phyloP scores from a whole-genome alignment of 2,113 vertebrate genomes.

The Saccopteryx leptura region DNA sequence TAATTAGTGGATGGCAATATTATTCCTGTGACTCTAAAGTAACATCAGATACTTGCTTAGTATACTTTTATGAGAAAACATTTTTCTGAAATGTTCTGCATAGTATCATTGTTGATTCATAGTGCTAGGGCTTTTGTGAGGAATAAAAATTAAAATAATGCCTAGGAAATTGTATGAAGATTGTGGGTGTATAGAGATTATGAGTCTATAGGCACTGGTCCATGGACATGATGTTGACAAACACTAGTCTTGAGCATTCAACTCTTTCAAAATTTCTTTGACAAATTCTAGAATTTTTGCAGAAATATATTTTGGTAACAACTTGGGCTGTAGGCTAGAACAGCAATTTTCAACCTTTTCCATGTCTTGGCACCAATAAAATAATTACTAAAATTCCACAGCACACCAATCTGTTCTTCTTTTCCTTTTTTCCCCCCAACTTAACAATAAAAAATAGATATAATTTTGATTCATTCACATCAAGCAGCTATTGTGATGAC shows the following conservation, averaged over 20 bases:
- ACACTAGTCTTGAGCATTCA: background rate
- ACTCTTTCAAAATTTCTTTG: background rate
- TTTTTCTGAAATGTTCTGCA: background rate
- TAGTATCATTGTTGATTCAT: background rate
- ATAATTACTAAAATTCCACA: too few relatives aligned
- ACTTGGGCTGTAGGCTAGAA: background rate
- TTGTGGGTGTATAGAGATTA: too few relatives aligned
- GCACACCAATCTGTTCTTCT: too few relatives aligned
- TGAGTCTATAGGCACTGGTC: too few relatives aligned
- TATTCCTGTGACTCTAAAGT: background rate
- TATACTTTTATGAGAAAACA: slow-evolving; percentile 25
- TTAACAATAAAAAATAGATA: background rate
- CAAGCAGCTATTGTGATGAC: background rate
- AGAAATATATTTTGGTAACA: background rate
- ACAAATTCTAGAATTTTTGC: background rate
- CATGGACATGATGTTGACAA: background rate
- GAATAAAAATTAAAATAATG: background rate
- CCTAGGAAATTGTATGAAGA: background rate
- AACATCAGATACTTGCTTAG: background rate
- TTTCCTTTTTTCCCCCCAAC: background rate
- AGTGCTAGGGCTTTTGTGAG: background rate
- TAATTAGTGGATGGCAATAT: background rate
- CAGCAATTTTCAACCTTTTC: background rate
- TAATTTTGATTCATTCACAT: background rate
- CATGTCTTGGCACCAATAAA: background rate